Evolutionary conservation across 1,140 invertebrate species (phyloP), one percentile per base, ranked within the genome.

Genomic region (Lepidurus packardi): DNA sequence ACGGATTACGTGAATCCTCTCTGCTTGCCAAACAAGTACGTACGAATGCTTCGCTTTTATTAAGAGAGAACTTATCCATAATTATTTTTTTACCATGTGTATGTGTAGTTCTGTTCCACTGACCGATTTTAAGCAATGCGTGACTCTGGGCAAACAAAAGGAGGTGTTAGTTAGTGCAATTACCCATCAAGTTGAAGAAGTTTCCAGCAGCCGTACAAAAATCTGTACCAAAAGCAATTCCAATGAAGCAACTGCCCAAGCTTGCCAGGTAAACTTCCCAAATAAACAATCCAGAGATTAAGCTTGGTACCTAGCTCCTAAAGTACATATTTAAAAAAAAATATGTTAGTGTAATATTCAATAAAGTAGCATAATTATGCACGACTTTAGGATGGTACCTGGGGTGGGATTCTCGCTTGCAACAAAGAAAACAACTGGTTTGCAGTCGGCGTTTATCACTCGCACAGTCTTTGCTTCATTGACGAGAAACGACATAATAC

Each of bases 1-100:
- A 93, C 91, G 81, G 91, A 92, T 81, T 90, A 91, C 73, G 89
- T 94, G 2, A 85, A 92, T 74, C 92, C 92, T 1, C 89, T 92
- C 42, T 93, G 92, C 83, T 85, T 94, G 42, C 86, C 86, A 11
- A 88, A 88, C 11, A 83, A 84, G 8, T 81, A 83, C 2, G 79
- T 80, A 13, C 43, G 78, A 21, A 84, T 34, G 34, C 34, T 34
- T 34, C 34, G 34, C 34, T 34, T 34, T 34, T 34, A 34, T 34
- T 4, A 34, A 34, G 1, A 34, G 34, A 34, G 2, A 34, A 34
- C 34, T 34, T 34, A 34, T 34, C 4, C 0, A 86, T 87, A 1
- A 25, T 25, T 1, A 24, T 16, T 47, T 21, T n/a, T 24, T 77
- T 9, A 41, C n/a, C n/a, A 7, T 75, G 0, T 7, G 5, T 13